phyloP scores from a whole-genome alignment of 2,888 invertebrate species.

The Phalangium opilio region DNA sequence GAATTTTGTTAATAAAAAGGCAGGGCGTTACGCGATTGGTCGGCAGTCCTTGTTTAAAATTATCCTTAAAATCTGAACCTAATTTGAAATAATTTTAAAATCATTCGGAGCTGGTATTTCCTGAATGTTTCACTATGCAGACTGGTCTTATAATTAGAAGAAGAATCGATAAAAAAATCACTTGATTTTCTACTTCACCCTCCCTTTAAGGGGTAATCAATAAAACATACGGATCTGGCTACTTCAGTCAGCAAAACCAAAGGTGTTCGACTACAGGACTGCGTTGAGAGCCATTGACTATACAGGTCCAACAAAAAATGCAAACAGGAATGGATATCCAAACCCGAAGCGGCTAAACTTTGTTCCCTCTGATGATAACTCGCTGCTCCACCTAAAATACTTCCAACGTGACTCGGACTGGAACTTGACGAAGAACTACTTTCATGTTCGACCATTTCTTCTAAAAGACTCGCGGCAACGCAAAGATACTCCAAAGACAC shows the following conservation, averaged over 20 bases:
- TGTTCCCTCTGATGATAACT: slow-evolving; percentile 21
- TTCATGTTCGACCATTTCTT: slow-evolving; percentile 15
- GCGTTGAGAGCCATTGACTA: slow-evolving; percentile 50
- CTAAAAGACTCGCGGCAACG: slow-evolving; percentile 30
- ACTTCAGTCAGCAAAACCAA: slow-evolving; percentile 32
- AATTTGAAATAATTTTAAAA: too few relatives aligned
- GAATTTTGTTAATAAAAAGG: too few relatives aligned
- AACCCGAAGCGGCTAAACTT: slow-evolving; percentile 34
- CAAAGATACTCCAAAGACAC: slow-evolving; percentile 47
- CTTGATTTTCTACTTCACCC: too few relatives aligned
- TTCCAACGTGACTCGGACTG: slow-evolving; percentile 10
- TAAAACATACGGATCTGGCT: slow-evolving; percentile 33
- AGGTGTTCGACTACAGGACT: slow-evolving; percentile 29
- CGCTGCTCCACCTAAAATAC: slow-evolving; percentile 8
- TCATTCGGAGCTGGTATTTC: too few relatives aligned
- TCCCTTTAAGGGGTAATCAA: too few relatives aligned
- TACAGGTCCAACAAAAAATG: slow-evolving; percentile 83
- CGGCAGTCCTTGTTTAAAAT: too few relatives aligned
- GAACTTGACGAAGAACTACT: slow-evolving; percentile 15
- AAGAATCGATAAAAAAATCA: too few relatives aligned
- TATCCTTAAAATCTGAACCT: too few relatives aligned
- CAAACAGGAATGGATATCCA: slow-evolving; percentile 83
- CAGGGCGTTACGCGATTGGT: too few relatives aligned
- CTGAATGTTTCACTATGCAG: too few relatives aligned
- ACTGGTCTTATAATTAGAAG: too few relatives aligned